Evolutionary conservation across 2,797 vertebrate genomes (phyloP).

Genomic region (Aselliscus stoliczkanus): DNA sequence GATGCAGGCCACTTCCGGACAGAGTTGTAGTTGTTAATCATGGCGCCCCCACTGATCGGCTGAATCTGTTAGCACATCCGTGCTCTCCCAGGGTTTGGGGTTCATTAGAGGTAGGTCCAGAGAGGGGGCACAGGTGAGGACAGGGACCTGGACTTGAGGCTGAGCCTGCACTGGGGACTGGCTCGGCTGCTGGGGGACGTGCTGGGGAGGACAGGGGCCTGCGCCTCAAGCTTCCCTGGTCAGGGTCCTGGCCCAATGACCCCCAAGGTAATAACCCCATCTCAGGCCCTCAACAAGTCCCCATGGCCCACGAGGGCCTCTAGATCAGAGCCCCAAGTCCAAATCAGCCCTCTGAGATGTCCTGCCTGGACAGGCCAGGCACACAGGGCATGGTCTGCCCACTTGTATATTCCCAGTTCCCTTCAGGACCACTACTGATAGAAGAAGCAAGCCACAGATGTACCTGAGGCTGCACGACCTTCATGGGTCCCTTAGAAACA

Average conservation of each 20-base stretch:
- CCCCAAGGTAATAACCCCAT: fast-evolving
- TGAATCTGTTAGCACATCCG: no score
- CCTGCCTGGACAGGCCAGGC: background rate
- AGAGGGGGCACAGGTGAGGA: background rate
- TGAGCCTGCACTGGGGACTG: background rate
- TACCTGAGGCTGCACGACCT: background rate
- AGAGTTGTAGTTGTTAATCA: fast-evolving
- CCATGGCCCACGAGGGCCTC: fast-evolving
- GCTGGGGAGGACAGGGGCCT: no score
- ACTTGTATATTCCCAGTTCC: fast-evolving
- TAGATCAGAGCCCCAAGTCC: background rate
- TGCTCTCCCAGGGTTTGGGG: background rate
- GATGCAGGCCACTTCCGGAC: background rate
- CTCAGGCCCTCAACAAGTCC: no score
- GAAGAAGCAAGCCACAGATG: background rate
- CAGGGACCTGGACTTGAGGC: background rate
- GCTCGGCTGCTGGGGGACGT: background rate
- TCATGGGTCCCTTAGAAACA: background rate
- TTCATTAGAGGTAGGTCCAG: no score
- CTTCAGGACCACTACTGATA: no score
- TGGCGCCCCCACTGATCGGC: background rate
- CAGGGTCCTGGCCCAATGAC: background rate
- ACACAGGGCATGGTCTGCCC: no score
- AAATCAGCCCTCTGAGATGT: background rate
- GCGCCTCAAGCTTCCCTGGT: background rate